phyloP scores from a whole-genome alignment of 2,113 vertebrate species.

The Morone chrysops region DNA sequence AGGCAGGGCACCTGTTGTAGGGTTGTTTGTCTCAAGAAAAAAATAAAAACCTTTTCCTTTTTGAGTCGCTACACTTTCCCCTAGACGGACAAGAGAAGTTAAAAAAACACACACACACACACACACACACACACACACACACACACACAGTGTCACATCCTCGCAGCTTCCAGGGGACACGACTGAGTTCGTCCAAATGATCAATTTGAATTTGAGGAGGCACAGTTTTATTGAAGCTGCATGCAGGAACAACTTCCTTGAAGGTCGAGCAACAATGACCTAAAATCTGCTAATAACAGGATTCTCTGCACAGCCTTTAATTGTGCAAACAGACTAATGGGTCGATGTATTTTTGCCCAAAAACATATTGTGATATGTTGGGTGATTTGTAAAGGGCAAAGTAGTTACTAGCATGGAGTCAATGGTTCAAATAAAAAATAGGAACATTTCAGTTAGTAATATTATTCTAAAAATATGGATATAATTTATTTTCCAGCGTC shows the following conservation, averaged over 20 bases:
- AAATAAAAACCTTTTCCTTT: constrained; percentile 42
- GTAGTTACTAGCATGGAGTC: too few species aligned
- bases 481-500: too few species aligned
- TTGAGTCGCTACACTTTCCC: constrained; percentile 20
- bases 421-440: too few species aligned
- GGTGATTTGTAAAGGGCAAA: too few species aligned
- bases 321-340: too few species aligned
- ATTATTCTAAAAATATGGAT: too few species aligned
- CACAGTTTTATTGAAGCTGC: neutral
- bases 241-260: neutral
- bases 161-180: neutral
- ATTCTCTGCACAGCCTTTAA: too few species aligned
- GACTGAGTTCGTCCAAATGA: neutral
- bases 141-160: too few species aligned
- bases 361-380: too few species aligned
- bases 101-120: neutral
- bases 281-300: neutral
- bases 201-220: neutral
- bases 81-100: neutral
- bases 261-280: neutral
- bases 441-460: too few species aligned
- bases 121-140: neutral
- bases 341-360: too few species aligned
- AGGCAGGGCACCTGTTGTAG: constrained; percentile 63
- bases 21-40: constrained; percentile 50